Base-by-base conservation (phyloP, 2,797 vertebrate species). In the Chromis chromis region DNA sequence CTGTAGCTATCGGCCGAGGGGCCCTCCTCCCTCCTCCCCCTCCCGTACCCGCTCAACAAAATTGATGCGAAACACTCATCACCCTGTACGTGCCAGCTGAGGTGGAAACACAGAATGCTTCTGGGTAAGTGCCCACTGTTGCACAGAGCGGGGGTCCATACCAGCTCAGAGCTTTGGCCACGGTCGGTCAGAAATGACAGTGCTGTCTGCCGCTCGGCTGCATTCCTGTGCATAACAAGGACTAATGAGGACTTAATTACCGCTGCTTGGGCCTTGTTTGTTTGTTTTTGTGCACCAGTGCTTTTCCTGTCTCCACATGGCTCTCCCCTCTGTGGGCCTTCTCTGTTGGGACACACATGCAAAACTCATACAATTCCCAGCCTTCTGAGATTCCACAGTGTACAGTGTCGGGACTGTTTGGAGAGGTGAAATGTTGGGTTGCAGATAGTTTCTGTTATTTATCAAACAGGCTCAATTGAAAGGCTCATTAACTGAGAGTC, bases 221-320 rank as follows among this genome's bases (percentile, higher is more conserved):
- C 81, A 53, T 83, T 78, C 64, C 70, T 84, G 83, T 62, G 33
- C 81, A 73, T 89, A 91, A 91, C 74, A 9, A 76, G 84, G 58
- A 73, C 60, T 93, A 93, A 93, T 85, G 89, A 93, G 91, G 82
- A 70, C 85, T 84, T 90, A 84, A 91, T 92, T 92, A 81, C 71
- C 1, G 67, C 75, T 76, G 80, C 82, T 88, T 36, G 53, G 86
- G 39, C 68, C 82, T 74, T 87, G 86, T 91, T 92, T 93, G 91
- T 93, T 93, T 93, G 87, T 88, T 83, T 88, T 88, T 87, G 80
- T 82, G 79, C 83, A 79, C 77, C 81, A 52, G 74, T 60, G 75
- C 77, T 79, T 83, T 88, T 88, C 83, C 85, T 79, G 86, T 74
- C 73, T 84, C 65, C 21, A 4, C 42, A 46, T 7, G 24, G 56